Percentiles rank a stretch among this genome's conserved stretches.
Evolutionary conservation across 2,797 vertebrate species (phyloP).

Genomic region (Argya squamiceps): DNA sequence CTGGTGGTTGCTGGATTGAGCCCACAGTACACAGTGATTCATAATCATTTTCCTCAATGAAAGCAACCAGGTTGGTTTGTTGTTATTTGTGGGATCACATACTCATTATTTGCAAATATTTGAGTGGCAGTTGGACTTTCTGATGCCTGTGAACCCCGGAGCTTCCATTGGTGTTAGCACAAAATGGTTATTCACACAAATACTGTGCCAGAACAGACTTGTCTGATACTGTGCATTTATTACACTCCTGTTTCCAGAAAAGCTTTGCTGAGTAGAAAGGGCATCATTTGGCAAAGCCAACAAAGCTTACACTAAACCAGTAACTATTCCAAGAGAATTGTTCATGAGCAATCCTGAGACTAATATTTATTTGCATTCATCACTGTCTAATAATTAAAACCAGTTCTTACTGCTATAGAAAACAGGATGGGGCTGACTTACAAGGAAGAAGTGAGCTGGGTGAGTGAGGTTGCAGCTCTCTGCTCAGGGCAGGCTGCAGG

Average conservation of each 20-base stretch:
- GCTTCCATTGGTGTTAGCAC: not conserved
- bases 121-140: conserved; percentile 39
- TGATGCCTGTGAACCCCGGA: conserved; percentile 1
- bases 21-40: conserved; percentile 60
- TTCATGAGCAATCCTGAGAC: not conserved
- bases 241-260: not conserved
- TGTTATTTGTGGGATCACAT: conserved; percentile 60
- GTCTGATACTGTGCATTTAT: not conserved
- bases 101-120: conserved; percentile 54
- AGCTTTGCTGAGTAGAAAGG: conserved; percentile 5
- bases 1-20: conserved; percentile 53
- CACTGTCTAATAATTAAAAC: conserved; percentile 43
- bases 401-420: not conserved
- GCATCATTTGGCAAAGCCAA: conserved; percentile 16
- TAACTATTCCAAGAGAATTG: not conserved
- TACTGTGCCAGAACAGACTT: conserved; percentile 50
- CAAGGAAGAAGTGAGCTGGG: not conserved
- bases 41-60: conserved; percentile 65
- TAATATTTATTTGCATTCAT: conserved; percentile 30
- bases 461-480: not conserved
- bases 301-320: not conserved
- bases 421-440: not conserved
- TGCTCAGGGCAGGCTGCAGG: not conserved
- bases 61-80: conserved; percentile 44
- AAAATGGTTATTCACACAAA: conserved; percentile 42